A percentile compares a stretch with the other conserved stretches of the same genome.
Conservation (phyloP, 2,113 vertebrate species). For the Brienomyrus longianalis region DNA sequence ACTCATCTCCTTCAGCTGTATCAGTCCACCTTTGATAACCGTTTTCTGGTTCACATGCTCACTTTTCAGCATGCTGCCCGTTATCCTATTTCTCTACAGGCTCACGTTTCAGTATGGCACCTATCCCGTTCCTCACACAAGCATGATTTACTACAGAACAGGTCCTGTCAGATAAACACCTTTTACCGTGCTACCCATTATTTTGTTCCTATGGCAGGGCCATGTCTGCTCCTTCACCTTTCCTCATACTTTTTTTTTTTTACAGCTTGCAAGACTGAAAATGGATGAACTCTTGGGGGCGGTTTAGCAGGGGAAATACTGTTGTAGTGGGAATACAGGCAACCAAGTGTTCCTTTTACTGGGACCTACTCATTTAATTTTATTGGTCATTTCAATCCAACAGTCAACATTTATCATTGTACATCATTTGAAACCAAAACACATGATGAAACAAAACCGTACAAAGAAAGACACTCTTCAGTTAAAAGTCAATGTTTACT, state of each 20-base stretch:
- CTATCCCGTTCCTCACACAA: not conserved
- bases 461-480: slow-evolving; percentile 7
- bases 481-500: slow-evolving; percentile 2
- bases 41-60: not conserved
- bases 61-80: not conserved
- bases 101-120: not conserved
- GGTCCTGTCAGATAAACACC: not conserved
- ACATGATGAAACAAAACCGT: not conserved
- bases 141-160: not conserved
- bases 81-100: not conserved
- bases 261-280: not conserved
- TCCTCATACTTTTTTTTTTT: not conserved
- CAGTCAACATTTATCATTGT: slow-evolving; percentile 6
- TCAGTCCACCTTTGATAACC: not conserved
- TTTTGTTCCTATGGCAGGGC: not conserved
- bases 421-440: slow-evolving; percentile 15
- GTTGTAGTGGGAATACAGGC: not conserved
- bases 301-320: not conserved
- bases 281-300: not conserved
- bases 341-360: not conserved
- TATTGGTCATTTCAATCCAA: slow-evolving; percentile 17
- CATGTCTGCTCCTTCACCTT: not conserved
- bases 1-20: not conserved
- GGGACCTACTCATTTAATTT: slow-evolving; percentile 11
- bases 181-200: not conserved